Evolutionary conservation across 2,888 invertebrate genomes (phyloP).

Genomic region (Apotomis turbidana): DNA sequence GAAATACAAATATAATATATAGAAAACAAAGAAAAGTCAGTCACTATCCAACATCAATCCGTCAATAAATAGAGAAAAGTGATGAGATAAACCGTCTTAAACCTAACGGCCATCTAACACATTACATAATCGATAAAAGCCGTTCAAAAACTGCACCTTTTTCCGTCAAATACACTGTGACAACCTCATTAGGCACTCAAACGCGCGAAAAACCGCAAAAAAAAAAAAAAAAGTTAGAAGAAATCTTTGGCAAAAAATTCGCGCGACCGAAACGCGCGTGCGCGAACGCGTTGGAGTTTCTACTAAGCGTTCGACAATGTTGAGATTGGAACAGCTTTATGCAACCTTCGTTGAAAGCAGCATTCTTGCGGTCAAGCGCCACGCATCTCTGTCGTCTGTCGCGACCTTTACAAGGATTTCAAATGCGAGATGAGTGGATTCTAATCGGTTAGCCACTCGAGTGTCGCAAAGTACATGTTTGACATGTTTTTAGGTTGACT

Average conservation of each 20-base stretch:
- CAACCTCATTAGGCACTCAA: slow-evolving; percentile 54
- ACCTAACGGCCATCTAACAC: slow-evolving; percentile 23
- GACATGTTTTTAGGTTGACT: no score
- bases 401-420: slow-evolving; percentile 67
- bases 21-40: slow-evolving; percentile 33
- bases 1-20: background rate
- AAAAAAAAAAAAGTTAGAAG: slow-evolving; percentile 6
- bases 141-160: slow-evolving; percentile 23
- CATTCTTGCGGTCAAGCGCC: slow-evolving; percentile 80
- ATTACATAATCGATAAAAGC: slow-evolving; percentile 34
- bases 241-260: slow-evolving; percentile 39
- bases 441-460: background rate
- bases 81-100: background rate
- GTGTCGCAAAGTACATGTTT: no score
- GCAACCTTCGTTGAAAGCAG: slow-evolving; percentile 79
- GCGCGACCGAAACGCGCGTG: slow-evolving; percentile 69
- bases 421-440: slow-evolving; percentile 34
- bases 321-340: slow-evolving; percentile 68
- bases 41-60: background rate
- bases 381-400: slow-evolving; percentile 52
- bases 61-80: background rate
- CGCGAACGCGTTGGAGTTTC: slow-evolving; percentile 66
- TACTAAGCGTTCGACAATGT: slow-evolving; percentile 70
- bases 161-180: slow-evolving; percentile 45
- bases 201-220: slow-evolving; percentile 26